Percentiles rank a stretch among this genome's conserved stretches.
phyloP scores from a whole-genome alignment of 2,797 vertebrate genomes.

The Chaunax sp. region DNA sequence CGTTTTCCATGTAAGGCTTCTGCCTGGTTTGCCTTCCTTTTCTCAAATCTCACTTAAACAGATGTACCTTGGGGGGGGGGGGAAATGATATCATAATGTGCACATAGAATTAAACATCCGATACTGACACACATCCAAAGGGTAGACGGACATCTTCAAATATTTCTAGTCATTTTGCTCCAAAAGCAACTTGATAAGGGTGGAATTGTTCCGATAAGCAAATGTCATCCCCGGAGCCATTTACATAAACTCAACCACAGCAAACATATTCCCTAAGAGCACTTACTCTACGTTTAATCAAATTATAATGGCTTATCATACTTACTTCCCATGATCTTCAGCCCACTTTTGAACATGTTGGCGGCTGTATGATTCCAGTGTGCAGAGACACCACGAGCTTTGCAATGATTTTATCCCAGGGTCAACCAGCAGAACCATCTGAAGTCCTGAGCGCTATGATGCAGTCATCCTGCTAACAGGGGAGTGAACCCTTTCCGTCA shows the following conservation, averaged over 20 bases:
- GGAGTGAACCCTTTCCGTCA: conserved; percentile 54
- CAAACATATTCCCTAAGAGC: not conserved
- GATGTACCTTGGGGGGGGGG: not conserved
- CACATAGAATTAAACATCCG: not conserved
- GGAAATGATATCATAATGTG: not conserved
- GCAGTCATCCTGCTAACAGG: conserved; percentile 33
- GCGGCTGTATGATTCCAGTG: conserved; percentile 36
- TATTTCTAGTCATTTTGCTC: conserved; percentile 7
- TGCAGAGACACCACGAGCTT: conserved; percentile 11
- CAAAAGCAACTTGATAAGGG: conserved; percentile 2
- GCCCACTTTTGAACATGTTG: conserved; percentile 74
- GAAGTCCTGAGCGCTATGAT: conserved; percentile 36
- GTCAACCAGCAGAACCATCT: conserved; percentile 23
- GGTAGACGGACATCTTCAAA: not conserved
- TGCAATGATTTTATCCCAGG: conserved; percentile 32
- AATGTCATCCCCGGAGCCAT: conserved; percentile 23
- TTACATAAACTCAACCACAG: not conserved
- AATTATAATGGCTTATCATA: conserved; percentile 43
- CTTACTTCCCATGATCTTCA: conserved; percentile 81
- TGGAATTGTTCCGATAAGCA: conserved; percentile 13
- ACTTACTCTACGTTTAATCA: conserved; percentile 6
- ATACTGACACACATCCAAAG: not conserved
- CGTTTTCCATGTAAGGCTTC: conserved; percentile 21
- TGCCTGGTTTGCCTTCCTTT: not conserved
- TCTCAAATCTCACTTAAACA: conserved; percentile 8